These are phyloP conservation scores for Apteryx owenii DNA, from an alignment of 2,113 vertebrate genomes.

Conservation along the genomic window DNA sequence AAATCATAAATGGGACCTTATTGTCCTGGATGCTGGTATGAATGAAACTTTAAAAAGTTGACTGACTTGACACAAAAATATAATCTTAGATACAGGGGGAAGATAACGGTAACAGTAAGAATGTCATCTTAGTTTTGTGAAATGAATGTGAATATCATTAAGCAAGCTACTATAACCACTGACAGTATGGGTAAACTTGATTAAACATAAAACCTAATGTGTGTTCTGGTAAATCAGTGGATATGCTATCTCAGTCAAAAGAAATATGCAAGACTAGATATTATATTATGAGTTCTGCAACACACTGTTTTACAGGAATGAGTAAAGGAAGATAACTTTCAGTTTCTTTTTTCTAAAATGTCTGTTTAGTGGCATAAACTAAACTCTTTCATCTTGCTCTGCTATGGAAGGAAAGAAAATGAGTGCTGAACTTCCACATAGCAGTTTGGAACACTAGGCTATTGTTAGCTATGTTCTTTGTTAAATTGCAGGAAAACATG, in stretches of 20 bases:
- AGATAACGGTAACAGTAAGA: background rate
- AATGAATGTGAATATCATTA: background rate
- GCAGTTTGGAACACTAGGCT: background rate
- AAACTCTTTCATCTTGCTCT: background rate
- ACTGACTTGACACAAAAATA: background rate
- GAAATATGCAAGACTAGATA: background rate
- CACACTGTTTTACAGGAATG: background rate
- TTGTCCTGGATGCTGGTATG: background rate
- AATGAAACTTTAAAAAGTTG: background rate
- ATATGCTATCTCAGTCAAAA: background rate
- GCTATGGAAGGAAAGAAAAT: background rate
- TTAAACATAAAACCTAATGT: background rate
- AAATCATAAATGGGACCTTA: background rate
- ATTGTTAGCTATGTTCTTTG: constrained; percentile 14
- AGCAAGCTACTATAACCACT: background rate
- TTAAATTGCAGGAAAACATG: constrained; percentile 16
- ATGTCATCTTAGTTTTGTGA: background rate
- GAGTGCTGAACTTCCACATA: background rate
- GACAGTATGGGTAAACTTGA: background rate
- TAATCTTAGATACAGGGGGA: background rate
- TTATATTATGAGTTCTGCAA: background rate
- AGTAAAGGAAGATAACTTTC: background rate
- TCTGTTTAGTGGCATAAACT: background rate
- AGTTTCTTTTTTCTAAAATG: background rate
- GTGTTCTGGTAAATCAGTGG: background rate